Base-by-base conservation (phyloP, 2,888 invertebrate species). In the Pherbina coryleti region DNA sequence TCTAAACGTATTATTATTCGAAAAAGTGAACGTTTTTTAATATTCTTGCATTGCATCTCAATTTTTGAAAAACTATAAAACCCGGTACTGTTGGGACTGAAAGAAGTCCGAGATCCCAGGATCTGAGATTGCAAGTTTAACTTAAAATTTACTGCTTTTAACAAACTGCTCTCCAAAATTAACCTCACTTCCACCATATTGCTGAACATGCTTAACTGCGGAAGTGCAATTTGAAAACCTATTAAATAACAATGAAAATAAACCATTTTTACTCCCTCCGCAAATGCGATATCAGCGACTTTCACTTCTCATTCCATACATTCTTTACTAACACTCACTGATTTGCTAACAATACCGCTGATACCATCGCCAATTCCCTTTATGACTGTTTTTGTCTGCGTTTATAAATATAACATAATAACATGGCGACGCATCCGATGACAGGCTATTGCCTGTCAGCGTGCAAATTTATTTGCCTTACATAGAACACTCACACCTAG, bases 381-480 rank as follows among this genome's bases (percentile, higher is more conserved):
- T 88, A 88, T 81, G 81, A 78, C 81, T 79, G 60, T 75, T 66
- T 60, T 67, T 75, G 60, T 53, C n/a, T 64, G 69, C n/a, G 31
- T 74, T 64, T 57, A 49, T 31, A 60, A 25, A 69, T 64, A 49
- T 69, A 57, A 77, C 55, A 51, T 66, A 77, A 77, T 77, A 79
- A 81, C 79, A 81, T 81, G 81, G 79, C 79, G 79, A 80, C 79
- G 79, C 78, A 81, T 81, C 80, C 82, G 83, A 81, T 83, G 83
- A 83, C 83, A 83, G 82, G 44, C 75, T 81, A 81, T 81, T 62
- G 80, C 75, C 80, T 82, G 83, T 82, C 79, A 81, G 78, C 79
- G 79, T 86, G 87, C 86, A 85, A 87, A 88, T 86, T 86, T 87
- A 85, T 85, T 84, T 84, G 85, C 66, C 84, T 79, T 84, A 86